Base-by-base conservation (phyloP, 2,888 invertebrate species). In the Anticlea derivata region DNA sequence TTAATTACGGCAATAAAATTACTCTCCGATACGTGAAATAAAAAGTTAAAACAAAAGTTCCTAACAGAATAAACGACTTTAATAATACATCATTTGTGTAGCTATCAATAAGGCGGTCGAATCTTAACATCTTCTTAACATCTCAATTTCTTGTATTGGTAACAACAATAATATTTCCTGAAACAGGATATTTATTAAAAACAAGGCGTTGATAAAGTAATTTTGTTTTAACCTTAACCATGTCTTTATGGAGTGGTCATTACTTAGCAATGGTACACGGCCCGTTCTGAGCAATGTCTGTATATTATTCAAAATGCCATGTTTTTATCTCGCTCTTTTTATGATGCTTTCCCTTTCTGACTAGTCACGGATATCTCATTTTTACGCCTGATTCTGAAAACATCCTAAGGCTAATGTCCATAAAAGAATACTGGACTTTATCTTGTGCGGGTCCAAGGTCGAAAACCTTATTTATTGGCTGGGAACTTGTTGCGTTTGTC, bases 201-300 rank as follows among this genome's bases (percentile, higher is more conserved):
- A 89, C 88, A 88, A 89, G 90, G 87, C 89, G 90, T 88, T 90
- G 90, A 90, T 90, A 89, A 89, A 90, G 89, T 90, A 90, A 90
- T 90, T 89, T 90, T 89, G 88, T 90, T 90, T 89, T 88, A 89
- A 89, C 90, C 89, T 89, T 89, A 88, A 88, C 87, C 90, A 86
- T 89, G 89, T 90, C 89, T 88, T 90, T 87, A 89, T 89, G 89
- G 90, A 88, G 85, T 86, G 90, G 89, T 85, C 89, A 90, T 89
- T 90, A 90, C 89, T 90, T 90, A 90, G 89, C 85, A 86, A 86
- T 86, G 90, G 88, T 87, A 88, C 89, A 88, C 85, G 87, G 87
- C 81, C 80, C 85, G 85, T 85, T 84, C 86, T 91, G 91, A 91
- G 90, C 85, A 90, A 91, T 91, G 86, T 82, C 86, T 80, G 67